Evolutionary conservation across 2,113 vertebrate genomes (phyloP), one percentile per base, ranked within the genome.

Genomic region (Pao palembangensis): DNA sequence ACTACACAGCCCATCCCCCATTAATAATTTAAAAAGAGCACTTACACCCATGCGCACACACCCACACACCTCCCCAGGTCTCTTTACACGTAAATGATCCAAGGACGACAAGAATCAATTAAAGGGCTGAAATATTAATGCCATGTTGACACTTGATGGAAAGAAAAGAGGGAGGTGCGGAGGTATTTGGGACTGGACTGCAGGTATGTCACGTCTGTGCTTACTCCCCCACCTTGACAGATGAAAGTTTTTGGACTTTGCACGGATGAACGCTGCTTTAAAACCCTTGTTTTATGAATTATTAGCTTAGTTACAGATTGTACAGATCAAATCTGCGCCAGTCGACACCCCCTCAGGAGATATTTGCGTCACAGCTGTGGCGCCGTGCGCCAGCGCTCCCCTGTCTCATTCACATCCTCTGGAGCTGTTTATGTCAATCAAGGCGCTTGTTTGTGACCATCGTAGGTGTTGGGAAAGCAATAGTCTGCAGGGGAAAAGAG

Each of bases 61-160:
- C n/a, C 51, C 41, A 25, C 21, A 34, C 58, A 54, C 12, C 31
- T 10, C 53, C 49, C 19, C n/a, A 59, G 31, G 55, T 38, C 23
- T 71, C 41, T 64, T 63, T 67, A 62, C 58, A 61, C 55, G 78
- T 79, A 64, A 67, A 64, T 61, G 38, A 54, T 53, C 69, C 79
- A 73, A 76, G 71, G 79, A 87, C 67, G 28, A 0, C 6, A 19
- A 68, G 53, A 61, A 76, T 79, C 73, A 65, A 81, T 85, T 71
- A 38, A 3, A 38, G 34, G 25, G 25, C 25, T 38, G 11, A 38
- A 38, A 38, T 51, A 18, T 65, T 78, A 64, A 82, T 75, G 64
- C 76, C 67, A 70, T 23, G 49, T 63, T 43, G 21, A 66, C 38
- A 57, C 68, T 51, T 56, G 56, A 61, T 71, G 69, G 58, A 70